Conservation (phyloP, 2,888 invertebrate genomes). For the Erannis defoliaria region DNA sequence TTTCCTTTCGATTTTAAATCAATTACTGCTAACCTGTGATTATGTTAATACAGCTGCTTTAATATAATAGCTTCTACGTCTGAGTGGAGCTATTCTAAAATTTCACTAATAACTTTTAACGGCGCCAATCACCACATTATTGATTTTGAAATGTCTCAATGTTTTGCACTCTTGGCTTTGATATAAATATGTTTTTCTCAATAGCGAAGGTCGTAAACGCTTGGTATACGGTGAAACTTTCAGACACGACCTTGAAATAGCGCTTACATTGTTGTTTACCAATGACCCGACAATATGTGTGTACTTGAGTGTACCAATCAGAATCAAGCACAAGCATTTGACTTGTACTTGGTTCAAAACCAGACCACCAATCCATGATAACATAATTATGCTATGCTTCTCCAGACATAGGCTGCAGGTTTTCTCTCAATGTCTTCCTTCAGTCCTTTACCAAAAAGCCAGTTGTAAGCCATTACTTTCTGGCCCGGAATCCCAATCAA, state of each 20-base stretch:
- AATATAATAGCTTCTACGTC: conserved; percentile 8
- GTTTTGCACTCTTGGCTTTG: not conserved
- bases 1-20: conserved; percentile 11
- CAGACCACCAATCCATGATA: too few relatives aligned
- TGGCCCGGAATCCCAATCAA: too few relatives aligned
- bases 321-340: too few relatives aligned
- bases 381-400: too few relatives aligned
- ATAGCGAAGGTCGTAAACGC: too few relatives aligned
- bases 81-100: conserved; percentile 8
- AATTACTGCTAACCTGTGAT: conserved; percentile 7
- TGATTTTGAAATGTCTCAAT: conserved; percentile 3
- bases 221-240: not conserved
- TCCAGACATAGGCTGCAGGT: too few relatives aligned
- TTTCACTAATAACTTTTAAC: conserved; percentile 16
- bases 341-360: too few relatives aligned
- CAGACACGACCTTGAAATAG: not conserved
- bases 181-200: not conserved
- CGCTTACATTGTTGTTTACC: not conserved
- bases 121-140: conserved; percentile 6
- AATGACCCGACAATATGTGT: not conserved
- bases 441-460: too few relatives aligned
- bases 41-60: conserved; percentile 14
- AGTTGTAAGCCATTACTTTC: too few relatives aligned
- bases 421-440: too few relatives aligned
- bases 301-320: not conserved